Conservation (phyloP, 2,888 invertebrate species). For the Drosophila anomelani region DNA sequence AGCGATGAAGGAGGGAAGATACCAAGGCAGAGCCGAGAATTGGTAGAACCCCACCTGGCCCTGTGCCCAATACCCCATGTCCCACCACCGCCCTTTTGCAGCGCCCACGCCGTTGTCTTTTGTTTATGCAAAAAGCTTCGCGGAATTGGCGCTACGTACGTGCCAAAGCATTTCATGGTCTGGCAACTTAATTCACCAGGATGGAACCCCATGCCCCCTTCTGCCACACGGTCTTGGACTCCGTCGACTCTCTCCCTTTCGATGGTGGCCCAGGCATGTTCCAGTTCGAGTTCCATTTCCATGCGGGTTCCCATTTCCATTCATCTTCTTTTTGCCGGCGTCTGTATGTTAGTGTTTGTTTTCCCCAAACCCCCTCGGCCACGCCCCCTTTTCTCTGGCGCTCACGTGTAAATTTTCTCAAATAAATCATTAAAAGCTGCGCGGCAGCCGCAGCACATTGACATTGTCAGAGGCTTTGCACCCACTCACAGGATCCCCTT, state of each 20-base stretch:
- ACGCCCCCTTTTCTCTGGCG: conserved; percentile 55
- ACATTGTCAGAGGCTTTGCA: conserved; percentile 69
- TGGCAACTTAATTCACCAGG: conserved; percentile 82
- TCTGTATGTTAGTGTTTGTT: conserved; percentile 55
- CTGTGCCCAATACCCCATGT: conserved; percentile 37
- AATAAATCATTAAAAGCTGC: conserved; percentile 81
- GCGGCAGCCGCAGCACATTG: conserved; percentile 71
- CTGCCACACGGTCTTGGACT: conserved; percentile 21
- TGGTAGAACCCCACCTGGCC: conserved; percentile 44
- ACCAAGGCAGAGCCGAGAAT: conserved; percentile 14
- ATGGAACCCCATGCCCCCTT: conserved; percentile 3
- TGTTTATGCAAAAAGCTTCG: conserved; percentile 80
- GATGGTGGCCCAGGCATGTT: conserved; percentile 17
- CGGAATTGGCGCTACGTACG: conserved; percentile 81
- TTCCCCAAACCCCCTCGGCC: conserved; percentile 35
- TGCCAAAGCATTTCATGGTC: conserved; percentile 84
- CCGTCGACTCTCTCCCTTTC: background rate
- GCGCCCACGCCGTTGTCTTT: conserved; percentile 46
- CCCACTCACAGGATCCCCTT: conserved; percentile 26
- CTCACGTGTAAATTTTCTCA: conserved; percentile 80
- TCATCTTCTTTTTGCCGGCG: conserved; percentile 58
- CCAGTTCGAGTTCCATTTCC: conserved; percentile 25
- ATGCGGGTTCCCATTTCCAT: conserved; percentile 44
- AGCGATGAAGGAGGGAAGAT: conserved; percentile 19
- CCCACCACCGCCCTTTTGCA: background rate